These are phyloP conservation scores for Oriolus oriolus DNA, from an alignment of 2,113 vertebrate genomes.

Conservation along the genomic window DNA sequence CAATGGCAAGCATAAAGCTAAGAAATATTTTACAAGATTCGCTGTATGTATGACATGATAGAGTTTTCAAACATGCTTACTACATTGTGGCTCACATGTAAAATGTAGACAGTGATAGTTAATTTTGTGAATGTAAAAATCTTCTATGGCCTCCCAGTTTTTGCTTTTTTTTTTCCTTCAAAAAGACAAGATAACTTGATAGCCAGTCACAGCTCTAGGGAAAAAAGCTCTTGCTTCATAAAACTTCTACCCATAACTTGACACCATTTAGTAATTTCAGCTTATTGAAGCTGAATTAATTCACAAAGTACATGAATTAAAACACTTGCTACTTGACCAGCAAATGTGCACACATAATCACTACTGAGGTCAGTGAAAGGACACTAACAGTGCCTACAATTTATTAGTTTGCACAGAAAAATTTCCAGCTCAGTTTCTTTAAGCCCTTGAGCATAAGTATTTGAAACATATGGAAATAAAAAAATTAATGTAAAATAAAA, in stretches of 20 bases:
- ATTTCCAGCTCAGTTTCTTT: neutral
- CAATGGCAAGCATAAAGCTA: neutral
- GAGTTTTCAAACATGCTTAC: neutral
- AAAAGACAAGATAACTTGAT: neutral
- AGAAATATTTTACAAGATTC: neutral
- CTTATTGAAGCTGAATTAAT: conserved; percentile 35
- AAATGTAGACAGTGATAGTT: neutral
- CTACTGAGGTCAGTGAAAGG: neutral
- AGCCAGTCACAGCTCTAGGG: neutral
- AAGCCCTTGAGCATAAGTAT: neutral
- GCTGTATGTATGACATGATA: neutral
- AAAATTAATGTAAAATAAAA: neutral
- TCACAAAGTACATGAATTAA: neutral
- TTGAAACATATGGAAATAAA: neutral
- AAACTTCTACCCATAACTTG: neutral
- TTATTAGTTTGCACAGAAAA: neutral
- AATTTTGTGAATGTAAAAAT: neutral
- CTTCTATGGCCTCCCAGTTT: neutral
- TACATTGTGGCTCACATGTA: neutral
- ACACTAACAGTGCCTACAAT: neutral
- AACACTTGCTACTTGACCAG: conserved; percentile 2
- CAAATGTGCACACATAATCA: neutral
- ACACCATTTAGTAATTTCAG: conserved; percentile 28
- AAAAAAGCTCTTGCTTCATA: neutral
- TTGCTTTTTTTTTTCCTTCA: neutral